Evolutionary conservation across 2,888 invertebrate genomes (phyloP), one percentile per base, ranked within the genome.

Genomic region (Cataglyphis rosenhaueri): DNA sequence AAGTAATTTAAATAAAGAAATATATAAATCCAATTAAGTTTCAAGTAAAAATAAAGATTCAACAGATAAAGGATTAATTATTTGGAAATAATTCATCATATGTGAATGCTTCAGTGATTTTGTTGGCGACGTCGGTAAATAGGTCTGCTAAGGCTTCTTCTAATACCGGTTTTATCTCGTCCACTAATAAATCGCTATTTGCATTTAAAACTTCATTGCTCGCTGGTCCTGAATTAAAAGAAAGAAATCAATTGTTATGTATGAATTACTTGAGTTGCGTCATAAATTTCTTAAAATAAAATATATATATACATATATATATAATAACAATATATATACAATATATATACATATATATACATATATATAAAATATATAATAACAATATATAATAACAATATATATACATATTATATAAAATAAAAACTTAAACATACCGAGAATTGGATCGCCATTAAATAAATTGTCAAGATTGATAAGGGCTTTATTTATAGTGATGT

Each of bases 61-160:
- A 3, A 29, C 1, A 64, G 3, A 38, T 48, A n/a, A 21, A 38
- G 9, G 5, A 52, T 66, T 84, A 84, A 41, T 82, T 66, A 0
- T 64, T 61, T 0, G 97, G 97, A 92, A 97, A 97, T 78, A 97
- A 94, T 95, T 97, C 97, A 86, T 96, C 95, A 92, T 96, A 97
- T 3, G 97, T 96, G 92, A 97, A 97, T 79, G 96, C 96, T 18
- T 95, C 95, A 0, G 97, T 96, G 84, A 97, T 96, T 93, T 96
- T 96, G 91, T 97, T 97, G 0, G 97, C 96, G 91, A 97, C 96
- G 85, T 96, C 96, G 0, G 97, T 96, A 89, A 97, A 96, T 82
- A 96, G 96, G 66, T 96, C 96, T 2, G 96, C 95, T 62, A 97
- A 95, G 21, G 96, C 95, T 62, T 95, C 94, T 91, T 97, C 97